Evolutionary conservation across 2,888 invertebrate species (phyloP), one percentile per base, ranked within the genome.

Genomic region (Cephus pulcher): DNA sequence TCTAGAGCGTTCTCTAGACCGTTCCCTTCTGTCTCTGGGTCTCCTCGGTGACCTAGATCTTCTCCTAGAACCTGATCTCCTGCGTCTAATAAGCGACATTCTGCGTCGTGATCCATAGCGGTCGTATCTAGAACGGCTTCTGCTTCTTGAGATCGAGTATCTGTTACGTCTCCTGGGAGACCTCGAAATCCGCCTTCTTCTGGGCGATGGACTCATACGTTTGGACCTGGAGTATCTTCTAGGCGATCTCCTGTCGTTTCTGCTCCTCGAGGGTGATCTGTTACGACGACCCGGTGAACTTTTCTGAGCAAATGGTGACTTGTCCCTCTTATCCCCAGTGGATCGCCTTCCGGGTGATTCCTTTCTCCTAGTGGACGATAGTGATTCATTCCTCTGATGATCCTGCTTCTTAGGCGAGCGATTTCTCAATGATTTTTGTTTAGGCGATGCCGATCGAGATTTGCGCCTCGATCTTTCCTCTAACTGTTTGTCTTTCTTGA

Each of bases 121-220:
- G 34, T 89, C 89, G 77, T 88, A 89, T 30, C 89, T 89, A 3
- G 89, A 89, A 23, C 86, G 87, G 85, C 85, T 89, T 80, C 84
- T 84, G 81, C 90, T 85, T 80, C 90, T 83, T 37, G 91, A 85
- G 78, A 85, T 79, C 33, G 91, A 83, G 83, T 90, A 87, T 81
- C 89, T 84, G 32, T 79, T 82, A 33, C 83, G 82, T 80, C 91
- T 90, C 81, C 88, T 88, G 4, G 89, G 86, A 4, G 88, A 88
- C 74, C 87, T 83, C 6, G 89, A 87, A n/a, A 85, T 76, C 33
- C 88, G 83, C 78, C 85, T 82, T 77, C 87, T 80, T 80, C 89
- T 83, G 3, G 88, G 87, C 1, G 90, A 88, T 15, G 87, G 89
- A 34, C 87, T 87, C 15, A 79, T 73, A 30, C 89, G 85, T 76